Base-by-base conservation (phyloP, 1,140 invertebrate genomes). In the Oryzaephilus surinamensis region DNA sequence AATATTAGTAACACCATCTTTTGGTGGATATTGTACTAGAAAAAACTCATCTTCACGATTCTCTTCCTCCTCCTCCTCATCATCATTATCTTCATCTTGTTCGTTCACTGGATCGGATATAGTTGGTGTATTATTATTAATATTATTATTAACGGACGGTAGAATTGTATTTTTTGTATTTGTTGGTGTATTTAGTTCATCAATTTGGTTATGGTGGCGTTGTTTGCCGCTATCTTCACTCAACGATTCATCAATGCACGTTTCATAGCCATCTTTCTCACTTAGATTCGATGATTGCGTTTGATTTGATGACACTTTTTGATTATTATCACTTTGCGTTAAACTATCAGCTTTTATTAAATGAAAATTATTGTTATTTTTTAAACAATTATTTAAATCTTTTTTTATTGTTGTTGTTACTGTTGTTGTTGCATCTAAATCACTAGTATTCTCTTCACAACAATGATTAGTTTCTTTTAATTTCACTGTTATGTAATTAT, bases 231-330 rank as follows among this genome's bases (percentile, higher is more conserved):
- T n/a, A 24, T 58, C 55, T 14, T 60, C 57, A 2, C 57, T 60
- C 10, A 57, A 50, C 2, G 55, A 55, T 15, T 60, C 60, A 26
- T 61, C 57, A 24, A 57, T 32, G 31, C 58, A 62, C 6, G 60
- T 62, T 30, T 61, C 60, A 21, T 62, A 62, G 15, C 37, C 52
- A 17, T 55, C 51, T 29, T 45, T 49, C n/a, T n/a, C n/a, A n/a
- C n/a, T n/a, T n/a, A n/a, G 23, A 26, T 52, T 50, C 7, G 47
- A 52, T 4, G 34, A 44, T 17, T 11, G 42, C 16, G 32, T 18
- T 2, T 38, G 42, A 26, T 52, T 50, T 8, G 47, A 52, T 4
- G 34, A 44, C 16, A 6, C 37, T 15, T 24, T 18, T 2, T 38
- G 42, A 32, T 20, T 32, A 18, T 48, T 48, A 41, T 52, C 48